Percentiles rank a stretch among this genome's conserved stretches.
These are phyloP conservation scores for Eugnorisma glareosa DNA, from an alignment of 2,888 invertebrate species.

Conservation along the genomic window DNA sequence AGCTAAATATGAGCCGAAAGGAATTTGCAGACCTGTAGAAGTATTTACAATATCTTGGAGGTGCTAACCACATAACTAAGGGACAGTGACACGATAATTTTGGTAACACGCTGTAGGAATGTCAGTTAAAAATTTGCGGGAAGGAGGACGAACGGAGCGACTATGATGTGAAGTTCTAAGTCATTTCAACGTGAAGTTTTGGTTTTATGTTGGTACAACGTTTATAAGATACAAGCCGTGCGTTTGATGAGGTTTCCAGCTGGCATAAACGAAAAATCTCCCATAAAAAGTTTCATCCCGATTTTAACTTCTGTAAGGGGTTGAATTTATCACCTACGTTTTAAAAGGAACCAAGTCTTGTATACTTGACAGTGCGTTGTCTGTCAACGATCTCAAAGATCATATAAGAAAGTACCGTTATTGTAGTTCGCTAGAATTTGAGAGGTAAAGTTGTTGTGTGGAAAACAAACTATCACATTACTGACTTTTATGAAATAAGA, in stretches of 20 bases:
- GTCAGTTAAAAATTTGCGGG: not conserved
- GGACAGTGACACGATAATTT: not conserved
- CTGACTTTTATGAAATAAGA: conserved; percentile 8
- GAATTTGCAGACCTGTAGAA: not conserved
- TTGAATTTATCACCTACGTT: not conserved
- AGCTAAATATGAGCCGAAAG: not conserved
- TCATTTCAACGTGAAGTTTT: not conserved
- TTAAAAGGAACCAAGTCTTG: not conserved
- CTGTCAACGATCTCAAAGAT: not conserved
- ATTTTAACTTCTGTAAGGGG: not conserved
- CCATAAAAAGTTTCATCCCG: not conserved
- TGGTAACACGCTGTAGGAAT: not conserved
- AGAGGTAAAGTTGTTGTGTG: not conserved
- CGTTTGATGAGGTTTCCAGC: not conserved
- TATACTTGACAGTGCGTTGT: not conserved
- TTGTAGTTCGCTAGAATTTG: not conserved
- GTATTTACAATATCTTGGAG: not conserved
- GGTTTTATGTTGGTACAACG: not conserved
- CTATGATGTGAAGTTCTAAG: not conserved
- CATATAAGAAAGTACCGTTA: conserved; percentile 10
- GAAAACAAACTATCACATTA: conserved; percentile 4
- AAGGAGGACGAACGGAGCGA: not conserved
- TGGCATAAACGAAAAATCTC: not conserved
- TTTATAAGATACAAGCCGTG: not conserved
- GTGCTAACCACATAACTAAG: not conserved